These are phyloP conservation scores for Micrasema minimum DNA, from an alignment of 1,140 invertebrate species.

Conservation along the genomic window DNA sequence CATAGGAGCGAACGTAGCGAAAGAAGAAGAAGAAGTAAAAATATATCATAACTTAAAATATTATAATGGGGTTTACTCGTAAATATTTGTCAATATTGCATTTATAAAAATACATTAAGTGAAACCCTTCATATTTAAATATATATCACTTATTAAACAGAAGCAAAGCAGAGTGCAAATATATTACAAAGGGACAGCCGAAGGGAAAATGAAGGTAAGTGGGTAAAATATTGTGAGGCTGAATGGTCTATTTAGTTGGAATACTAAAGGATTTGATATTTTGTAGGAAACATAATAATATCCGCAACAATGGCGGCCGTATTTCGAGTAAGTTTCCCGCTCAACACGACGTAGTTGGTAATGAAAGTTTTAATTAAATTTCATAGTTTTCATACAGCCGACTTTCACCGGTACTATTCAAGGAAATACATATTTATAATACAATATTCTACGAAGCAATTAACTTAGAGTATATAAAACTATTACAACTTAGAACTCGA, in stretches of 20 bases:
- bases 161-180: too few relatives aligned
- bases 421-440: not conserved
- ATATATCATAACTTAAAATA: too few relatives aligned
- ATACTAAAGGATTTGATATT: constrained; percentile 32
- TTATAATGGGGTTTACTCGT: too few relatives aligned
- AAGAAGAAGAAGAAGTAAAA: too few relatives aligned
- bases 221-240: constrained; percentile 12
- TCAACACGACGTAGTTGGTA: not conserved
- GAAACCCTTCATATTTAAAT: too few relatives aligned
- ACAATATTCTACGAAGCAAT: too few relatives aligned
- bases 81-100: too few relatives aligned
- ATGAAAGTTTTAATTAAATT: constrained; percentile 35
- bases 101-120: too few relatives aligned
- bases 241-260: constrained; percentile 12
- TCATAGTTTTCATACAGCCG: constrained; percentile 4
- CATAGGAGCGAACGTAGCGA: too few relatives aligned
- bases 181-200: constrained; percentile 1
- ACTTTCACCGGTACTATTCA: not conserved
- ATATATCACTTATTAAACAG: too few relatives aligned
- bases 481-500: not conserved
- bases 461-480: not conserved
- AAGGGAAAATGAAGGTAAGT: not conserved
- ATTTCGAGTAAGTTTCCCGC: not conserved
- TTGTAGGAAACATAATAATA: constrained; percentile 23
- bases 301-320: constrained; percentile 14